Conservation (phyloP, 2,113 vertebrate species). For the Colaptes auratus region DNA sequence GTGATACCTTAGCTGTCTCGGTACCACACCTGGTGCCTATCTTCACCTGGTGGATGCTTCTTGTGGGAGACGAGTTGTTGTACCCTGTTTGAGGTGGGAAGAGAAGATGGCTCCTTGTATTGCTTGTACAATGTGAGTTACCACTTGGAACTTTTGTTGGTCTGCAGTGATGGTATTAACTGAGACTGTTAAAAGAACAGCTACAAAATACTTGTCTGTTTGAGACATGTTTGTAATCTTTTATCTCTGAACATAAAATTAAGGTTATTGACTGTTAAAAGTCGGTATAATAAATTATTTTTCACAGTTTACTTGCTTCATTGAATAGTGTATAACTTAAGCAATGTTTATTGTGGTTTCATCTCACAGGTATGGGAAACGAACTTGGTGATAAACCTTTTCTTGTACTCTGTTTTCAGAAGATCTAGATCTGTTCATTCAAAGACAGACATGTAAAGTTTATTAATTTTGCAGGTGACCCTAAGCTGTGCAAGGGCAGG, state of each 20-base stretch:
- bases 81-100: not conserved
- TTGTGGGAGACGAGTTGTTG: not conserved
- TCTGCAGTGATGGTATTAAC: not conserved
- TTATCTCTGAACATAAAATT: not conserved
- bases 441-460: not conserved
- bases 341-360: not conserved
- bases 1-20: not conserved
- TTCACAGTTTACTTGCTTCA: not conserved
- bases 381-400: not conserved
- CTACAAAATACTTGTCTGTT: not conserved
- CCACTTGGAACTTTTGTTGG: not conserved
- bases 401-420: not conserved
- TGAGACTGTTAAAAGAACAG: not conserved
- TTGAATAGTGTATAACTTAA: not conserved
- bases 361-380: not conserved
- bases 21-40: not conserved
- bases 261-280: not conserved
- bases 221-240: not conserved
- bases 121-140: not conserved
- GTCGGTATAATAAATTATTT: constrained; percentile 37
- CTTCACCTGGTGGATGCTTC: not conserved
- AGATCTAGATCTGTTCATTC: not conserved
- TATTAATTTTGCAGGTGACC: not conserved
- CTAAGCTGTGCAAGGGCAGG: not conserved
- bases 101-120: not conserved